Evolutionary conservation across 2,113 vertebrate genomes (phyloP).

Genomic region (Malurus melanocephalus): DNA sequence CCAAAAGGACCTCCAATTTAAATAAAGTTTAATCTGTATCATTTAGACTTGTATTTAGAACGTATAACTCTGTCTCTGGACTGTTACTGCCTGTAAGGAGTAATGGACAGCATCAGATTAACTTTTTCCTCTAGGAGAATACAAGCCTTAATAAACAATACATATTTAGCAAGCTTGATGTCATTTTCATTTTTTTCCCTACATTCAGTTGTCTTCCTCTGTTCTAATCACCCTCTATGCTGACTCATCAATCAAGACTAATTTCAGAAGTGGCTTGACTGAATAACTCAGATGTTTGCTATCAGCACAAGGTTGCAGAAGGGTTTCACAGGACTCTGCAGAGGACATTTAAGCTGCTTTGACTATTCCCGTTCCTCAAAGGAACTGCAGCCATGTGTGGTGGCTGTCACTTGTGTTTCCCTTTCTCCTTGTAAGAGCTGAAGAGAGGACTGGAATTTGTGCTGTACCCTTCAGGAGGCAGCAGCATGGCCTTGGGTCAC

Average conservation of each 20-base stretch:
- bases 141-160: conserved; percentile 93
- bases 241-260: accelerated
- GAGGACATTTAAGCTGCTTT: neutral
- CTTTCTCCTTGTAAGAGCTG: neutral
- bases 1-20: conserved; percentile 73
- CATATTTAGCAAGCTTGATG: conserved; percentile 79
- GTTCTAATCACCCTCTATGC: neutral
- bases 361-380: accelerated
- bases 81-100: conserved; percentile 76
- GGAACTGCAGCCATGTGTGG: accelerated
- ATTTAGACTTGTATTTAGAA: conserved; percentile 82
- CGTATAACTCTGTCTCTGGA: conserved; percentile 77
- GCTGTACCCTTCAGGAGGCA: neutral
- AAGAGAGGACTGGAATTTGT: neutral
- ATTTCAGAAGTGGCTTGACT: neutral
- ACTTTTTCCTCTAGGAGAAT: conserved; percentile 82
- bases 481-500: neutral
- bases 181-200: conserved; percentile 60
- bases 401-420: neutral
- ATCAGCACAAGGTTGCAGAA: accelerated
- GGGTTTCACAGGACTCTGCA: neutral
- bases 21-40: conserved; percentile 71
- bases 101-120: conserved; percentile 71
- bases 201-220: neutral
- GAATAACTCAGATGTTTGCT: neutral